A percentile compares a stretch with the other conserved stretches of the same genome.
Conservation (phyloP, 2,888 invertebrate genomes). For the Drosophila greeni region DNA sequence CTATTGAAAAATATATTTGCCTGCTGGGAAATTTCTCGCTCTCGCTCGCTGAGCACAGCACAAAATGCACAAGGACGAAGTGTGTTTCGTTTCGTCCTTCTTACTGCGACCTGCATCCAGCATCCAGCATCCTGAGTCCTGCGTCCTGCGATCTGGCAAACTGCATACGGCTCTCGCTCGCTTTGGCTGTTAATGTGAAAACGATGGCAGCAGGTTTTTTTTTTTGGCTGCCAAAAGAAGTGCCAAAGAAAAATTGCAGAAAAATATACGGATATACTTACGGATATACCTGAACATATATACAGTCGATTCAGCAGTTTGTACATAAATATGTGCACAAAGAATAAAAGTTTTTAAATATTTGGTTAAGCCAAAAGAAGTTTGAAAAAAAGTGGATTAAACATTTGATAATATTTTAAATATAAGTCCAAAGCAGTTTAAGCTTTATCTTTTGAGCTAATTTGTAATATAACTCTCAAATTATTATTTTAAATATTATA, state of each 20-base stretch:
- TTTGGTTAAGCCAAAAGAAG: neutral
- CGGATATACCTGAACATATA: conserved; percentile 5
- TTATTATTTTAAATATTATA: neutral
- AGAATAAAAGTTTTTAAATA: neutral
- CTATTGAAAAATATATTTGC: conserved; percentile 74
- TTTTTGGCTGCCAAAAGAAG: conserved; percentile 41
- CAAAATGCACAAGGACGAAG: conserved; percentile 54
- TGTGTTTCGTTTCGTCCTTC: conserved; percentile 28
- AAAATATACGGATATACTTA: conserved; percentile 49
- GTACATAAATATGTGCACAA: conserved; percentile 3
- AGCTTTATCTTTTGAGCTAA: neutral
- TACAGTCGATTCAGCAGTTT: neutral
- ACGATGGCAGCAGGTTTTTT: conserved; percentile 70
- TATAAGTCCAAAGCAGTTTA: rapidly evolving
- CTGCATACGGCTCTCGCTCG: conserved; percentile 66
- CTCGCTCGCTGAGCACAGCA: conserved; percentile 40
- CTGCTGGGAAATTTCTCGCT: conserved; percentile 70
- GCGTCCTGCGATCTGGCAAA: conserved; percentile 57
- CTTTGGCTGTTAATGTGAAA: conserved; percentile 74
- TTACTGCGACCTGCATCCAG: conserved; percentile 3
- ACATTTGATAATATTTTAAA: too few relatives aligned
- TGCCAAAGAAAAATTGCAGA: conserved; percentile 51
- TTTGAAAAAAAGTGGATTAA: too few relatives aligned
- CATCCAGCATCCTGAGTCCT: conserved; percentile 8
- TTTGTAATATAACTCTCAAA: neutral